Base-by-base conservation (phyloP, 2,113 vertebrate genomes). In the Arizona elegans region DNA sequence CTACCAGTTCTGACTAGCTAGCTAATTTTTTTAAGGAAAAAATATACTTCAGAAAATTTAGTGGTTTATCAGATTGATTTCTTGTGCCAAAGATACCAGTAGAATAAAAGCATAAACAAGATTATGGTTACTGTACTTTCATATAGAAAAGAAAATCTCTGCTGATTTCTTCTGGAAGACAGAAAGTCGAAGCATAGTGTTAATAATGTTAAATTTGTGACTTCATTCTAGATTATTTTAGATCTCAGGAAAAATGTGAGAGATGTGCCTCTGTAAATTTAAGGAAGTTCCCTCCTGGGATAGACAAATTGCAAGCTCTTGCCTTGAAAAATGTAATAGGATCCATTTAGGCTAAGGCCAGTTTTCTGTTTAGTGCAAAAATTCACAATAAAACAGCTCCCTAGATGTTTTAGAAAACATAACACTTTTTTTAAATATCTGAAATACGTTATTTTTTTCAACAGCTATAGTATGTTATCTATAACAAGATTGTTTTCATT, bases 161-260 rank as follows among this genome's bases (percentile, higher is more conserved):
- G 59, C 33, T 24, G 33, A 85, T 58, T 58, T 55, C 6, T 52
- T 86, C 26, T 93, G 88, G n/a, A 86, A 90, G 24, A 90, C 54
- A 86, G 54, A 86, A 2, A 50, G 24, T 52, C 75, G 90, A 86
- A 62, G n/a, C 38, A 81, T 52, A 90, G 23, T 26, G n/a, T 33
- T 90, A 89, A 56, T 50, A 93, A 75, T 26, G 23, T 52, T 93
- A 89, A 86, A 93, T 55, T 53, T 90, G 55, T 88, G 88, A 90
- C 70, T 90, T 62, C 59, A 33, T 86, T 90, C 92, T 93, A 86
- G 88, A 62, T 86, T 93, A 86, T 93, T 90, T 90, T 90, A 93
- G 47, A 93, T 47, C 92, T 58, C 75, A 43, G 47, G 88, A 93
- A 81, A 93, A 17, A 86, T 89, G 58, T n/a, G 47, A 53, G 75